A percentile compares a stretch with the other conserved stretches of the same genome.
phyloP scores from a whole-genome alignment of 2,113 vertebrate genomes.

The Centropus unirufus region DNA sequence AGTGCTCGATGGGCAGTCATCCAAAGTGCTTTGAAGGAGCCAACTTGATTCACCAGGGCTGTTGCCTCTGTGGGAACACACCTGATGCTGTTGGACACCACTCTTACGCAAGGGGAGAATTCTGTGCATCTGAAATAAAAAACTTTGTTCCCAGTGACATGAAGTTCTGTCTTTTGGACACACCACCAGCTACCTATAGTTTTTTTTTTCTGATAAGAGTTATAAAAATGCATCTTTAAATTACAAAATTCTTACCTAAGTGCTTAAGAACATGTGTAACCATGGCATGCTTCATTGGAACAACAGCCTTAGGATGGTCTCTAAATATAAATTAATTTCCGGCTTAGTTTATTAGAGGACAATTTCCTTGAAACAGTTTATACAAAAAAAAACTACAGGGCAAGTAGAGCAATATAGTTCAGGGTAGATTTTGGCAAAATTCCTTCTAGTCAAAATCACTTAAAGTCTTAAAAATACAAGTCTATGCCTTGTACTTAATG shows the following conservation, averaged over 20 bases:
- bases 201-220: background rate
- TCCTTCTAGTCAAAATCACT: background rate
- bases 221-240: background rate
- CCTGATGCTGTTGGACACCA: background rate
- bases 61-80: background rate
- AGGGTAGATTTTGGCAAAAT: background rate
- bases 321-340: background rate
- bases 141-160: accelerated
- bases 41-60: background rate
- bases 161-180: background rate
- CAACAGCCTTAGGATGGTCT: background rate
- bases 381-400: background rate
- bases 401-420: background rate
- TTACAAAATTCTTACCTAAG: background rate
- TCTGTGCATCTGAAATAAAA: background rate
- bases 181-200: accelerated
- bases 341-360: background rate
- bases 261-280: background rate
- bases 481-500: background rate
- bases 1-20: background rate
- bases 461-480: background rate
- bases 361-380: background rate
- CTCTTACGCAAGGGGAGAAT: background rate
- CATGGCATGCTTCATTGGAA: accelerated
- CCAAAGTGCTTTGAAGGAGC: background rate